Conservation (phyloP, 2,888 invertebrate genomes). For the Subacronicta megacephala region DNA sequence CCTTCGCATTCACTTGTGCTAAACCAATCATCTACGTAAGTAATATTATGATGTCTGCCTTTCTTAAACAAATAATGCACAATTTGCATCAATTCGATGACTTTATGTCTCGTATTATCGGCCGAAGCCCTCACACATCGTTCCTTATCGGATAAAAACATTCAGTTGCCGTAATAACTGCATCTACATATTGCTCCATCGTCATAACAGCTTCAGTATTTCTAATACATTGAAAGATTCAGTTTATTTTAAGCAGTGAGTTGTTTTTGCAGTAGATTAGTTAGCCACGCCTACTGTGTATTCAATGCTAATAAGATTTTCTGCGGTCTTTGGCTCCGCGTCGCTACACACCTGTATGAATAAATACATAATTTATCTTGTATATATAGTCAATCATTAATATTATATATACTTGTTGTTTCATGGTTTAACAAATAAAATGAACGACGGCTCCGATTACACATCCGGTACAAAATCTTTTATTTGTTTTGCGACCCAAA, state of each 20-base stretch:
- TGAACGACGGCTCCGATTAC: constrained; percentile 18
- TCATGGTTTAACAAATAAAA: constrained; percentile 34
- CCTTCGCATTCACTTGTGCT: constrained; percentile 11
- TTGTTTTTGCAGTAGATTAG: constrained; percentile 28
- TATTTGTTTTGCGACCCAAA: constrained; percentile 28
- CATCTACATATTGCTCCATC: constrained; percentile 8
- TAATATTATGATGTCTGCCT: constrained; percentile 1
- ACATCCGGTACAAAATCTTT: constrained; percentile 27
- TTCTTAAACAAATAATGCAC: no score
- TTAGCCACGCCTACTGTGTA: constrained; percentile 27
- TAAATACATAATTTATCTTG: constrained; percentile 44
- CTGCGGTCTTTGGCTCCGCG: constrained; percentile 18
- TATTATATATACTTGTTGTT: constrained; percentile 21
- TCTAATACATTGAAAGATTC: background rate
- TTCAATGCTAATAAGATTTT: constrained; percentile 47
- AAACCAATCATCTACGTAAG: constrained; percentile 6
- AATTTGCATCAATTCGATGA: no score
- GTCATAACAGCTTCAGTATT: constrained; percentile 2
- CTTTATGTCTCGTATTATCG: constrained; percentile 6
- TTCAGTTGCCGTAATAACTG: constrained; percentile 18
- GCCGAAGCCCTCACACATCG: constrained; percentile 6
- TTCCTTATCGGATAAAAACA: constrained; percentile 1
- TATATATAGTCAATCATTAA: constrained; percentile 28
- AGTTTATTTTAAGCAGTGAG: constrained; percentile 25
- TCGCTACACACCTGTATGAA: constrained; percentile 45